Base-by-base conservation (phyloP, 1,140 invertebrate genomes). In the Heliconius eleuchia region DNA sequence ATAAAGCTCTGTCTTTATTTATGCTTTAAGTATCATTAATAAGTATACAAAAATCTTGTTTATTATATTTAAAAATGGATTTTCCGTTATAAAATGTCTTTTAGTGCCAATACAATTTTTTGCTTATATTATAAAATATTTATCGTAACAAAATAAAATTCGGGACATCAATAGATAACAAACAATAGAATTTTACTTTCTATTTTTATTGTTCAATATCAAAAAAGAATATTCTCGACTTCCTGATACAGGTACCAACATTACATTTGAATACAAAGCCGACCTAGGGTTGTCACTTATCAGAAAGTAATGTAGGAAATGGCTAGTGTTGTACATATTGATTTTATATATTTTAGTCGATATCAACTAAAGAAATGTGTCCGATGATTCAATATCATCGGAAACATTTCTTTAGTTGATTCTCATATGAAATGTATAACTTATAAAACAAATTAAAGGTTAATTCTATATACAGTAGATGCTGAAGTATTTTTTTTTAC, bases 241-340 rank as follows among this genome's bases (percentile, higher is more conserved):
- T 50, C 42, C 73, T 71, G 52, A 18, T 30, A 66, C 70, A 77
- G 23, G 1, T 85, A 74, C 84, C 84, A 85, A 85, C 76, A 80
- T 76, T 73, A 79, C 71, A 79, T 81, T 76, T 80, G 66, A 79
- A 81, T 27, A 55, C 66, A 66, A 78, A 74, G 30, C 34, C 55
- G 5, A n/a, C 9, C 16, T 84, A 87, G 85, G 80, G 84, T 55
- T 84, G 85, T 80, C 77, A 74, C 74, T 82, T 81, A 71, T 46
- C 23, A 16, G 74, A 70, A 70, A 76, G 27, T 76, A 8, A 79
- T 30, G 55, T 55, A 82, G 82, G 84, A 87, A 73, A 66, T 77
- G 19, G 42, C 34, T 88, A 89, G 88, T 79, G 88, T 57, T 86
- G 87, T 82, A 11, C 73, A n/a, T n/a, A 50, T 72, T n/a, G n/a